Evolutionary conservation across 2,113 vertebrate species (phyloP).

Genomic region (Desmodus rotundus): DNA sequence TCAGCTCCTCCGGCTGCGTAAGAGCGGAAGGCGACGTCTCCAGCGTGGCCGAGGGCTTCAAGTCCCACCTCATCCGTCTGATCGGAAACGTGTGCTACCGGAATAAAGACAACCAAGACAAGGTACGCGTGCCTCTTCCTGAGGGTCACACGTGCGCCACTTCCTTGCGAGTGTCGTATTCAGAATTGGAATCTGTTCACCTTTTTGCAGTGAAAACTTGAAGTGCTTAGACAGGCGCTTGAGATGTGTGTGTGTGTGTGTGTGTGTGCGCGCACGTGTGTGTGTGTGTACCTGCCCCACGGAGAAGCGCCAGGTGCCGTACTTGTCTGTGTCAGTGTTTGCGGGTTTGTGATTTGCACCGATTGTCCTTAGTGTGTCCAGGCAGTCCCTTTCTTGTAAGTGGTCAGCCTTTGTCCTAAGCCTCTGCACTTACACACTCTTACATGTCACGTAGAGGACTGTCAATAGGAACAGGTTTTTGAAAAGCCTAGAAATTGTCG

Average conservation of each 20-base stretch:
- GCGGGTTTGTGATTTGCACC: neutral
- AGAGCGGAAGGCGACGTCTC: slow-evolving; percentile 77
- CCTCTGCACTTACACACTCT: neutral
- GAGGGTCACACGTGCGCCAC: accelerated
- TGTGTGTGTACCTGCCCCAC: neutral
- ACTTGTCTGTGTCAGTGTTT: neutral
- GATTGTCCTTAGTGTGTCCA: neutral
- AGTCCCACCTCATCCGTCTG: slow-evolving; percentile 93
- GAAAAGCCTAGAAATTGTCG: neutral
- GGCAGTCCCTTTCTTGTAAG: neutral
- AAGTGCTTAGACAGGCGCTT: neutral
- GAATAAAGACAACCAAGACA: slow-evolving; percentile 88
- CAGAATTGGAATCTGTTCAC: neutral
- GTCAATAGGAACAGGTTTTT: neutral
- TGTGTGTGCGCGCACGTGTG: accelerated
- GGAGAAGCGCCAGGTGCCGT: neutral
- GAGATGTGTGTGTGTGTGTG: neutral
- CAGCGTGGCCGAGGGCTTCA: slow-evolving; percentile 88
- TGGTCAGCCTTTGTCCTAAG: neutral
- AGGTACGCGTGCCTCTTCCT: slow-evolving; percentile 76
- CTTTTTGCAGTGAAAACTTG: neutral
- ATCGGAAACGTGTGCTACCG: slow-evolving; percentile 87
- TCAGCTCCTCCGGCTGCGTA: slow-evolving; percentile 83
- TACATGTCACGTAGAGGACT: neutral
- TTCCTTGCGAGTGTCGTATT: neutral